phyloP scores from a whole-genome alignment of 2,888 invertebrate genomes.

The Ariolimax columbianus region DNA sequence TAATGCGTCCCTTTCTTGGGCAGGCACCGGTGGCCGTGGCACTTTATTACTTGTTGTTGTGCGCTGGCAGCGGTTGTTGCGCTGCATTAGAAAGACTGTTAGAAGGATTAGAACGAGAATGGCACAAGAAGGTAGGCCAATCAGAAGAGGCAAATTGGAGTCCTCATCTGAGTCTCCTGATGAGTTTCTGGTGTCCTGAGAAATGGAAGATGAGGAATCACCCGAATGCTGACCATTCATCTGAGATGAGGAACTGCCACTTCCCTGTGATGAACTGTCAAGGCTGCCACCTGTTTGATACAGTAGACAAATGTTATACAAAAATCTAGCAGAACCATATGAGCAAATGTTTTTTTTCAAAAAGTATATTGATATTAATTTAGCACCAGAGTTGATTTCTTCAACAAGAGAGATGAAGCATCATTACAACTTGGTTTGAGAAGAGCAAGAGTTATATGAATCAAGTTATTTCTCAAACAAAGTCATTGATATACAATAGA shows the following conservation, averaged over 20 bases:
- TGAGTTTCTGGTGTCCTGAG: constrained; percentile 21
- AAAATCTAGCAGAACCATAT: background rate
- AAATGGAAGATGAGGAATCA: constrained; percentile 20
- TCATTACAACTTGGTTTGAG: no score
- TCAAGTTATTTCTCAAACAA: no score
- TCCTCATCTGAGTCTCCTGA: constrained; percentile 46
- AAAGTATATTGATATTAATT: no score
- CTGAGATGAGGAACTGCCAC: constrained; percentile 1
- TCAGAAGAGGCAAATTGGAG: constrained; percentile 71
- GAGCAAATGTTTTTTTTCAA: no score
- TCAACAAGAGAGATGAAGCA: no score
- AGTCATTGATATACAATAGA: no score
- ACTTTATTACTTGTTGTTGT: constrained; percentile 51
- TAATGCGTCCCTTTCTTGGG: constrained; percentile 59
- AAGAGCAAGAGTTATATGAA: no score
- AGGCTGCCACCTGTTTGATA: background rate
- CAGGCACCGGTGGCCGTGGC: constrained; percentile 59
- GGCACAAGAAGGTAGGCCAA: constrained; percentile 71
- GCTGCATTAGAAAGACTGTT: constrained; percentile 64
- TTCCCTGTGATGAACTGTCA: background rate
- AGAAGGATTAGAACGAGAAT: constrained; percentile 66
- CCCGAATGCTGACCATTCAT: background rate
- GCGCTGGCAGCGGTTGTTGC: constrained; percentile 57
- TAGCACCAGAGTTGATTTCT: no score
- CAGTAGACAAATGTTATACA: background rate